Percentiles rank a stretch among this genome's conserved stretches.
Evolutionary conservation across 2,888 invertebrate species (phyloP).

Genomic region (Petrophora chlorosata): DNA sequence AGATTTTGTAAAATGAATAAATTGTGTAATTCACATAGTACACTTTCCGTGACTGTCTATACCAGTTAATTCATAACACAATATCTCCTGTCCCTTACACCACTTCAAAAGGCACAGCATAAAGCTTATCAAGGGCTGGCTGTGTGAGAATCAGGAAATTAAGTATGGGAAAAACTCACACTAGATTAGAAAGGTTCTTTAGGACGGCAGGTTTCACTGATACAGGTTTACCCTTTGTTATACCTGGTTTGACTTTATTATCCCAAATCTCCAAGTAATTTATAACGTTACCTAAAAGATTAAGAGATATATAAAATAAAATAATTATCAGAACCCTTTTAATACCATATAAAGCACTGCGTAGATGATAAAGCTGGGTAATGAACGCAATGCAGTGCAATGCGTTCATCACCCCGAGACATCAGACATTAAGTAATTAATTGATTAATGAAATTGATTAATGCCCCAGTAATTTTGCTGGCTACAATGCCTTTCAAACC

Average conservation of each 20-base stretch:
- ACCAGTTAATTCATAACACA: background rate
- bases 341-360: no score
- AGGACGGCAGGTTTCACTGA: constrained; percentile 43
- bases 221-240: constrained; percentile 20
- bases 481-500: no score
- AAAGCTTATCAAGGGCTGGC: constrained; percentile 62
- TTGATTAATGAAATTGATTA: no score
- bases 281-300: constrained; percentile 1
- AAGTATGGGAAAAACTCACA: constrained; percentile 74
- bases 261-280: constrained; percentile 1
- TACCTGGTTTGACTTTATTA: constrained; percentile 13
- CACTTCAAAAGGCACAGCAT: constrained; percentile 35
- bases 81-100: constrained; percentile 35
- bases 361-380: no score
- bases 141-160: constrained; percentile 66
- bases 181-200: constrained; percentile 60
- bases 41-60: background rate
- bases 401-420: no score
- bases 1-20: no score
- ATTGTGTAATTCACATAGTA: no score
- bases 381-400: no score
- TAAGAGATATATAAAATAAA: background rate
- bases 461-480: no score
- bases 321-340: no score
- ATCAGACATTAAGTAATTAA: no score